phyloP scores from a whole-genome alignment of 2,888 invertebrate species.

The Lacanobia wlatinum region DNA sequence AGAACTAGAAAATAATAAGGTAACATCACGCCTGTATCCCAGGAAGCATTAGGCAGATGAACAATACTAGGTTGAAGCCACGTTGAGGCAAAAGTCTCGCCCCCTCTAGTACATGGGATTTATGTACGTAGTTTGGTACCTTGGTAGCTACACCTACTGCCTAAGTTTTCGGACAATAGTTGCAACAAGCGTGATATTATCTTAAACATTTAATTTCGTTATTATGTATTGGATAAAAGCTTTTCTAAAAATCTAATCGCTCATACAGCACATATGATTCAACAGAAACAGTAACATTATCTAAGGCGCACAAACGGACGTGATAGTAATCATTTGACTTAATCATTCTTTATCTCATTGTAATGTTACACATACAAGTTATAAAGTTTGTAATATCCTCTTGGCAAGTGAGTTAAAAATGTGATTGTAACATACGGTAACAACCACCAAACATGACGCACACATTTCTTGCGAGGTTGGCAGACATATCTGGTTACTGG shows the following conservation, averaged over 20 bases:
- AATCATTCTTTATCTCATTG: not conserved
- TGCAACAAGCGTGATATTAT: not conserved
- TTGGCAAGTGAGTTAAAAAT: slow-evolving; percentile 10
- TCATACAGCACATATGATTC: not conserved
- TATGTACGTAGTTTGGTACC: not conserved
- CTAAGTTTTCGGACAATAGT: not conserved
- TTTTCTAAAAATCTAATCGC: not conserved
- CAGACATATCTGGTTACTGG: slow-evolving; percentile 46
- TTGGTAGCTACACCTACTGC: not conserved
- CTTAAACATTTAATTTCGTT: too few relatives aligned
- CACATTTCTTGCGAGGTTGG: slow-evolving; percentile 32
- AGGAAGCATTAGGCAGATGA: not conserved
- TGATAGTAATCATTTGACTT: not conserved
- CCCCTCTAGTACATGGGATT: not conserved
- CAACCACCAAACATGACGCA: slow-evolving; percentile 23
- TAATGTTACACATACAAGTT: not conserved
- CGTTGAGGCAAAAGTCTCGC: not conserved
- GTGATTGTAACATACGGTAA: not conserved
- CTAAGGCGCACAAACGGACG: not conserved
- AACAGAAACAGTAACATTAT: not conserved
- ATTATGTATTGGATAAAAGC: not conserved
- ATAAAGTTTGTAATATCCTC: not conserved
- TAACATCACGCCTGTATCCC: not conserved
- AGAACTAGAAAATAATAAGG: not conserved
- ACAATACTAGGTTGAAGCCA: not conserved